Conservation (phyloP, 2,888 invertebrate species). For the Athalia circularis region DNA sequence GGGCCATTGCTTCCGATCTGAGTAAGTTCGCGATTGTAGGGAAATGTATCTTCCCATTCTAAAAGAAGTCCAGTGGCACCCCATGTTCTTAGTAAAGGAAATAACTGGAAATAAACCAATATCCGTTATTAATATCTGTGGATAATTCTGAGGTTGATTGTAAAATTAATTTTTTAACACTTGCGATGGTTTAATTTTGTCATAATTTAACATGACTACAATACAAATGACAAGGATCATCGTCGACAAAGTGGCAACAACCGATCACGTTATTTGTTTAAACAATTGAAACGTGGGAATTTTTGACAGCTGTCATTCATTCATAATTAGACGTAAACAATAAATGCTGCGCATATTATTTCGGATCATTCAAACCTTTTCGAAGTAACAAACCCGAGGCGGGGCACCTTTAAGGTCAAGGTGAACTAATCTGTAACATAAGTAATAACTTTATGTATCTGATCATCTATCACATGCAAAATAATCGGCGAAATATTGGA, state of each 20-base stretch:
- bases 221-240: neutral
- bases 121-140: constrained; percentile 16
- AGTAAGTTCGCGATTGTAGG: constrained; percentile 81
- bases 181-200: neutral
- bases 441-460: constrained; percentile 53
- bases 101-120: constrained; percentile 74
- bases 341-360: constrained; percentile 46
- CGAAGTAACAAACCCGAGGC: constrained; percentile 78
- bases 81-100: constrained; percentile 79
- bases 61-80: constrained; percentile 88
- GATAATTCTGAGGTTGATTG: neutral
- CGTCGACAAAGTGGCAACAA: neutral
- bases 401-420: constrained; percentile 87
- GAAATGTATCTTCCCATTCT: constrained; percentile 95
- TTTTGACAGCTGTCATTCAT: constrained; percentile 27
- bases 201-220: too few relatives aligned
- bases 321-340: constrained; percentile 52
- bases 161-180: neutral
- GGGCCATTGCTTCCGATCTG: constrained; percentile 77
- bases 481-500: constrained; percentile 29
- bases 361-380: constrained; percentile 74
- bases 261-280: neutral
- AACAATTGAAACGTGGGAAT: neutral
- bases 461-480: constrained; percentile 40
- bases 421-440: constrained; percentile 78